These are phyloP conservation scores for Syrista parreyssii DNA, from an alignment of 2,888 invertebrate species.

Conservation along the genomic window DNA sequence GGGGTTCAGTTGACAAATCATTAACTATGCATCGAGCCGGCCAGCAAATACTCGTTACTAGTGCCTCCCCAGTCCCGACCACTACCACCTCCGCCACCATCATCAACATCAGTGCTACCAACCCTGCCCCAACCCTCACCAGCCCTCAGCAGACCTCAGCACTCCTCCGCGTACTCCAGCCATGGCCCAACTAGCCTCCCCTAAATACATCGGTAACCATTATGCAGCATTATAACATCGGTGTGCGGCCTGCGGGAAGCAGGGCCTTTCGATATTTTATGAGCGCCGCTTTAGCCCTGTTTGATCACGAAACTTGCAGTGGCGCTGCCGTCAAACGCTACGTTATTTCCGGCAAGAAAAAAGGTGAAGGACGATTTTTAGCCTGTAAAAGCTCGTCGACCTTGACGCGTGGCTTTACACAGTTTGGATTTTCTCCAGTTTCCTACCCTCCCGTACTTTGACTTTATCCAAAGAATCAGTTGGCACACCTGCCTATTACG, in stretches of 20 bases:
- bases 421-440: no score
- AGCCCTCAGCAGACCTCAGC: constrained; percentile 26
- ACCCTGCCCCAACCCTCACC: constrained; percentile 17
- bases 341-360: constrained; percentile 1
- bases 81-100: constrained; percentile 23
- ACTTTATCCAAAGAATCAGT: no score
- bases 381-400: not conserved
- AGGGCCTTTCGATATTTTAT: constrained; percentile 34
- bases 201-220: constrained; percentile 51
- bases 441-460: no score
- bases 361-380: not conserved
- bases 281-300: constrained; percentile 22
- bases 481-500: no score
- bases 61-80: constrained; percentile 49
- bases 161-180: constrained; percentile 20
- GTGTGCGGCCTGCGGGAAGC: constrained; percentile 18
- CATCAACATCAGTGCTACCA: not conserved
- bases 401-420: no score
- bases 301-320: constrained; percentile 18
- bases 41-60: constrained; percentile 66
- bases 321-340: not conserved
- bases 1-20: constrained; percentile 65
- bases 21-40: constrained; percentile 66
- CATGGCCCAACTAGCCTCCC: constrained; percentile 33
- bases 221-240: constrained; percentile 43